These are phyloP conservation scores for Periophthalmodon schlosseri DNA, from an alignment of 2,113 vertebrate species.

Conservation along the genomic window DNA sequence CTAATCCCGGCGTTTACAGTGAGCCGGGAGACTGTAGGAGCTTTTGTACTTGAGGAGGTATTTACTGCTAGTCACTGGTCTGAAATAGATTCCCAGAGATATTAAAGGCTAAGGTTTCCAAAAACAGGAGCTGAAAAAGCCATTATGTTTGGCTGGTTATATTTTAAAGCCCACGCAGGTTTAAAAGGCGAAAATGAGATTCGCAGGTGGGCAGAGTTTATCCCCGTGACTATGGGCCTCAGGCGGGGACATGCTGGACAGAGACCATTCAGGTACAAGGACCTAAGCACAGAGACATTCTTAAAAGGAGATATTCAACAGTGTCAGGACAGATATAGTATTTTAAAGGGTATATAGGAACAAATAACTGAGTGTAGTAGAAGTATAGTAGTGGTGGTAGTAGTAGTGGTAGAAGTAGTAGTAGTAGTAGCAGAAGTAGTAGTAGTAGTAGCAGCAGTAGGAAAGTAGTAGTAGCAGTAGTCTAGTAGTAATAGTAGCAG, in stretches of 20 bases:
- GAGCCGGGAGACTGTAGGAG: slow-evolving; percentile 30
- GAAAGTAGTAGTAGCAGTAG: no score
- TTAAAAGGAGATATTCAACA: no score
- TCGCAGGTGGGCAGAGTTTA: background rate
- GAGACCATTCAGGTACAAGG: background rate
- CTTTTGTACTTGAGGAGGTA: slow-evolving; percentile 14
- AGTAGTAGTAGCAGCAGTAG: no score
- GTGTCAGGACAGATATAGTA: no score
- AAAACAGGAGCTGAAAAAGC: background rate
- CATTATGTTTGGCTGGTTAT: background rate
- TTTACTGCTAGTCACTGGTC: slow-evolving; percentile 35
- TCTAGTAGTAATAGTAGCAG: no score
- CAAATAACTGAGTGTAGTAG: no score
- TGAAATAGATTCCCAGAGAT: slow-evolving; percentile 20
- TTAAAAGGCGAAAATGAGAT: background rate
- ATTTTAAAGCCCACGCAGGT: background rate
- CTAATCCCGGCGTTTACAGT: slow-evolving; percentile 52
- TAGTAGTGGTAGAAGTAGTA: no score
- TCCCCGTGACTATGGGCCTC: background rate
- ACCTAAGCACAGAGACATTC: no score
- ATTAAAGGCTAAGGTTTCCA: slow-evolving; percentile 9
- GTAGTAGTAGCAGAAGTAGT: no score
- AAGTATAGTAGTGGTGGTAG: no score
- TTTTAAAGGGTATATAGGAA: no score
- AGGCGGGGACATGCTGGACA: background rate